Conservation (phyloP, 2,113 vertebrate species). For the Bos javanicus region DNA sequence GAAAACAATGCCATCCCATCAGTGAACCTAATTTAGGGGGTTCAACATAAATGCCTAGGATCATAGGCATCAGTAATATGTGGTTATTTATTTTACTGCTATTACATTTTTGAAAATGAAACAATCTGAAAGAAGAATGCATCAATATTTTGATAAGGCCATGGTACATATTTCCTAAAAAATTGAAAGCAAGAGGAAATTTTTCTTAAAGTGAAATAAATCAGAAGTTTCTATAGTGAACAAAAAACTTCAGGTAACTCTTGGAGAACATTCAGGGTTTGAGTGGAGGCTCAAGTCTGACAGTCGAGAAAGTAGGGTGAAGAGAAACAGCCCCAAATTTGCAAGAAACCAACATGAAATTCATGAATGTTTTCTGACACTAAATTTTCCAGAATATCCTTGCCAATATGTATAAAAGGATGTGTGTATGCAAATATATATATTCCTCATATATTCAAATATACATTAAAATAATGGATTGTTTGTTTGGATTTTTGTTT, state of each 20-base stretch:
- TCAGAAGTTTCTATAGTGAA: background rate
- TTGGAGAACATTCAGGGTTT: background rate
- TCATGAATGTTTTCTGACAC: background rate
- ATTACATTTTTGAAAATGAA: background rate
- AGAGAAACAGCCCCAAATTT: background rate
- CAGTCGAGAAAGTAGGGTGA: background rate
- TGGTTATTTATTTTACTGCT: background rate
- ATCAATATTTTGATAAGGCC: background rate
- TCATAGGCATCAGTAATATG: background rate
- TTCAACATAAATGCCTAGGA: background rate
- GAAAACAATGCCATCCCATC: background rate
- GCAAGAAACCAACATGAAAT: background rate
- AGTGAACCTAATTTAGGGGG: background rate
- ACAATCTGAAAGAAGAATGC: background rate
- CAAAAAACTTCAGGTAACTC: background rate
- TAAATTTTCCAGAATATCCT: background rate
- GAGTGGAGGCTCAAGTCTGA: background rate
- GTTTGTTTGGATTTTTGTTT: background rate
- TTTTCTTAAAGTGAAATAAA: background rate
- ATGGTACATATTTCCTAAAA: background rate
- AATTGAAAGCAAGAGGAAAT: background rate
- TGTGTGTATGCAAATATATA: background rate
- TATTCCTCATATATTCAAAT: background rate
- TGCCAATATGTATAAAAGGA: background rate
- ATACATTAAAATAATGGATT: background rate